Percentiles rank a stretch among this genome's conserved stretches.
These are phyloP conservation scores for Toxotes lorentzi DNA, from an alignment of 2,797 vertebrate genomes.

Conservation along the genomic window DNA sequence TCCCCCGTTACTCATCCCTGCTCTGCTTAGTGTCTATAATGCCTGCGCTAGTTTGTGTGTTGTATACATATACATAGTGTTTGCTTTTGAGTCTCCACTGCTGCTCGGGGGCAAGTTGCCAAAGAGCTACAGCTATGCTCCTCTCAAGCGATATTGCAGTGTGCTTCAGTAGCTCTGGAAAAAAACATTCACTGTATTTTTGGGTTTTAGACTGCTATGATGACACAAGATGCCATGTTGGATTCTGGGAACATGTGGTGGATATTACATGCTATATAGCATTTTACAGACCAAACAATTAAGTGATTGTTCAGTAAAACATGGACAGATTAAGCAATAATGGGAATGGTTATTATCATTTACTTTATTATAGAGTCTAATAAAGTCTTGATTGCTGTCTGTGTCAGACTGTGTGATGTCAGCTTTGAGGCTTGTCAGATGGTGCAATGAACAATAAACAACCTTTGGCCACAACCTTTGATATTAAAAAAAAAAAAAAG, in stretches of 20 bases:
- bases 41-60: constrained; percentile 12
- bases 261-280: neutral
- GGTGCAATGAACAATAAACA: constrained; percentile 9
- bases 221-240: neutral
- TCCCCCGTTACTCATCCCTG: constrained; percentile 46
- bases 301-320: neutral
- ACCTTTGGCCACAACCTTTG: neutral
- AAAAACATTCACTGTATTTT: neutral
- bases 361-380: neutral
- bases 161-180: neutral
- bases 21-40: constrained; percentile 13
- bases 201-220: neutral
- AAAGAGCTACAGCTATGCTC: neutral
- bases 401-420: constrained; percentile 6
- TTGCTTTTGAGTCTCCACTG: neutral
- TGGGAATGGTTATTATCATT: neutral
- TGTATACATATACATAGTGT: neutral
- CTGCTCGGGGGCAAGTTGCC: neutral
- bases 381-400: constrained; percentile 2
- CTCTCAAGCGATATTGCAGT: neutral
- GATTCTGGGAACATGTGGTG: neutral
- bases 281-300: neutral
- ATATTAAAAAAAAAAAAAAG: neutral
- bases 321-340: neutral
- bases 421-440: constrained; percentile 19